These are phyloP conservation scores for Drosophila navojoa DNA, from an alignment of 1,140 invertebrate species.

Conservation along the genomic window DNA sequence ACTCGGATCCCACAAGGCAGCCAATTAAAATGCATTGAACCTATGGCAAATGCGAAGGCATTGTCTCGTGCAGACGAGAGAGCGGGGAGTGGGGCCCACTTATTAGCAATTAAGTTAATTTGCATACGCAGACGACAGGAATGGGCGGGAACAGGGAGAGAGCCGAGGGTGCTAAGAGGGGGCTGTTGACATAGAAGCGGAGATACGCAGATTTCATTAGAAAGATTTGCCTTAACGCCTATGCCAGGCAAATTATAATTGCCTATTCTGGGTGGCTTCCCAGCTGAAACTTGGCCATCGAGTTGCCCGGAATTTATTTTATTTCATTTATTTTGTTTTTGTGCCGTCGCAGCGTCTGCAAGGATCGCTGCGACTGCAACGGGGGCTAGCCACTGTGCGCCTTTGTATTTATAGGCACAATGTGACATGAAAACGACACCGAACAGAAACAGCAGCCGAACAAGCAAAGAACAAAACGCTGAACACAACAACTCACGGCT, in stretches of 20 bases:
- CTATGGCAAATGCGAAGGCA: conserved; percentile 16
- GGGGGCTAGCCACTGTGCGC: conserved; percentile 14
- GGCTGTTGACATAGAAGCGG: conserved; percentile 15
- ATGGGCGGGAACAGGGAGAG: not conserved
- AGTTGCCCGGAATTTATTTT: conserved; percentile 13
- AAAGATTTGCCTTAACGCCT: conserved; percentile 60
- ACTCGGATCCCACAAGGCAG: conserved; percentile 33
- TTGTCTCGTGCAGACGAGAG: conserved; percentile 32
- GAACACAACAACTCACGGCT: conserved; percentile 58
- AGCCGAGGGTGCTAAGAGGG: not conserved
- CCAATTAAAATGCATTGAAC: conserved; percentile 84
- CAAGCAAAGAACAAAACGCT: conserved; percentile 40
- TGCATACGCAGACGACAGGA: conserved; percentile 78
- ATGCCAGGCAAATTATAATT: conserved; percentile 69
- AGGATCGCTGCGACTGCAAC: conserved; percentile 50
- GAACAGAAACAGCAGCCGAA: conserved; percentile 29
- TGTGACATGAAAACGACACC: conserved; percentile 59
- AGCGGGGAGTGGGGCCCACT: conserved; percentile 44
- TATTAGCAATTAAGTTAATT: conserved; percentile 82
- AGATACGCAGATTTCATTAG: conserved; percentile 73
- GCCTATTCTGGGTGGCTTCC: conserved; percentile 72
- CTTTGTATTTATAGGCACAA: conserved; percentile 49
- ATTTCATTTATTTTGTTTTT: too few species aligned
- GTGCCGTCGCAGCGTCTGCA: conserved; percentile 67
- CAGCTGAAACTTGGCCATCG: not conserved